phyloP scores from a whole-genome alignment of 2,888 invertebrate genomes.

The Torymus tubicola region DNA sequence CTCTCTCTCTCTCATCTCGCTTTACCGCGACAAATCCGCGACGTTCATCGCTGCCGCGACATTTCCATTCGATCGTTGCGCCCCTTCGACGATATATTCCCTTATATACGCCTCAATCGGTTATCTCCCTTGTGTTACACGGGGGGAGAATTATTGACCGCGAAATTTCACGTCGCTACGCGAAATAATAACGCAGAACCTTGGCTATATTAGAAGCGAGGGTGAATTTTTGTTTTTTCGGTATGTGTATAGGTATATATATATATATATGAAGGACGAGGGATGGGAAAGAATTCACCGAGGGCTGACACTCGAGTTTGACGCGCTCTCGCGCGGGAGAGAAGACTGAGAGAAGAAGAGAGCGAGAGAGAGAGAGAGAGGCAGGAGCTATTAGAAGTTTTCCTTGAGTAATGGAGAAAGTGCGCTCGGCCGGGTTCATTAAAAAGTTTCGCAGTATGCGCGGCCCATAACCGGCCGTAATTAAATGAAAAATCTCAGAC shows the following conservation, averaged over 20 bases:
- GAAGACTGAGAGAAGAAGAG: background rate
- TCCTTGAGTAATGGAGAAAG: no score
- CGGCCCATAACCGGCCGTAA: no score
- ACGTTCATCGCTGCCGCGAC: conserved; percentile 30
- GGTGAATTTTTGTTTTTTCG: no score
- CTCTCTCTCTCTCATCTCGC: conserved; percentile 40
- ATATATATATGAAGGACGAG: no score
- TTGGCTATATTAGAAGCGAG: no score
- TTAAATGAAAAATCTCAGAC: no score
- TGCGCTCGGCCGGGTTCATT: no score
- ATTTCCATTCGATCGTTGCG: conserved; percentile 33
- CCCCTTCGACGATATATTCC: conserved; percentile 22
- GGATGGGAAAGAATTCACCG: no score
- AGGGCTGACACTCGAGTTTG: background rate
- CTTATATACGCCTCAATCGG: conserved; percentile 11
- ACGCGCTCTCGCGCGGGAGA: background rate
- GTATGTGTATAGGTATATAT: no score
- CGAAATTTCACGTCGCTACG: conserved; percentile 1
- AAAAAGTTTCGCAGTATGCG: no score
- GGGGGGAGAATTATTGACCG: conserved; percentile 4
- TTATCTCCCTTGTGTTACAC: conserved; percentile 5
- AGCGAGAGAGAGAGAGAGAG: background rate
- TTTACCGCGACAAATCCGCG: conserved; percentile 45
- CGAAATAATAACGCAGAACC: no score
- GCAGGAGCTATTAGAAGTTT: background rate